Evolutionary conservation across 2,113 vertebrate species (phyloP).

Genomic region (Xiphophorus hellerii): DNA sequence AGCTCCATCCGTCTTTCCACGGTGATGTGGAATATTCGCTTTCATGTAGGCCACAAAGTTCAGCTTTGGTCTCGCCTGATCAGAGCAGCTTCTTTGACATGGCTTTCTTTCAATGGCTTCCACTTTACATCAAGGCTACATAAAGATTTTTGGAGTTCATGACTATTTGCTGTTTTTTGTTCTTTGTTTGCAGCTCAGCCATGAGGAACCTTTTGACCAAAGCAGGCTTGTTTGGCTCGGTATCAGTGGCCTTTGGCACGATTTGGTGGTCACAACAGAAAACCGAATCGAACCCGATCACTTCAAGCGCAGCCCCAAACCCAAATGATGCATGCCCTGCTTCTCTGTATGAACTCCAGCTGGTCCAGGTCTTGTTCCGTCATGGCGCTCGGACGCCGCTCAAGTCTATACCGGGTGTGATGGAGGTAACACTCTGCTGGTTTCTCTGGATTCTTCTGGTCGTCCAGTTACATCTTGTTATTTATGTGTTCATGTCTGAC

Average conservation of each 20-base stretch:
- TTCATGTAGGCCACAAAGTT: too few relatives aligned
- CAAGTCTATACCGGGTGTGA: conserved; percentile 81
- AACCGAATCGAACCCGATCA: conserved; percentile 14
- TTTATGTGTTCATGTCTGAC: not conserved
- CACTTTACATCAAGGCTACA: not conserved
- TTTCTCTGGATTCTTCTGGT: not conserved
- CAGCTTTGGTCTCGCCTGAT: too few relatives aligned
- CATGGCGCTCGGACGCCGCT: conserved; percentile 92
- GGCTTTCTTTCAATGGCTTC: too few relatives aligned
- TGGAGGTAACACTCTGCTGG: conserved; percentile 77
- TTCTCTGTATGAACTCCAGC: conserved; percentile 77
- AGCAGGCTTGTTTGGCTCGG: conserved; percentile 69
- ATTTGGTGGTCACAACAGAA: conserved; percentile 76
- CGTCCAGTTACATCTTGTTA: not conserved
- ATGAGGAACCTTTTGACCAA: conserved; percentile 76
- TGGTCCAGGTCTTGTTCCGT: conserved; percentile 89
- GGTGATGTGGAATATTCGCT: too few relatives aligned
- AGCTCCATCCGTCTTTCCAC: too few relatives aligned
- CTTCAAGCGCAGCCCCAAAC: not conserved
- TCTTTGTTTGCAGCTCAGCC: conserved; percentile 28
- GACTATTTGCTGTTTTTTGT: not conserved
- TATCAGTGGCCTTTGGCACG: conserved; percentile 69
- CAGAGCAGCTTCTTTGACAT: too few relatives aligned
- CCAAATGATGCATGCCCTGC: not conserved
- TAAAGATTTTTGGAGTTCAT: not conserved